phyloP scores from a whole-genome alignment of 2,113 vertebrate genomes.

The Mesocricetus auratus region DNA sequence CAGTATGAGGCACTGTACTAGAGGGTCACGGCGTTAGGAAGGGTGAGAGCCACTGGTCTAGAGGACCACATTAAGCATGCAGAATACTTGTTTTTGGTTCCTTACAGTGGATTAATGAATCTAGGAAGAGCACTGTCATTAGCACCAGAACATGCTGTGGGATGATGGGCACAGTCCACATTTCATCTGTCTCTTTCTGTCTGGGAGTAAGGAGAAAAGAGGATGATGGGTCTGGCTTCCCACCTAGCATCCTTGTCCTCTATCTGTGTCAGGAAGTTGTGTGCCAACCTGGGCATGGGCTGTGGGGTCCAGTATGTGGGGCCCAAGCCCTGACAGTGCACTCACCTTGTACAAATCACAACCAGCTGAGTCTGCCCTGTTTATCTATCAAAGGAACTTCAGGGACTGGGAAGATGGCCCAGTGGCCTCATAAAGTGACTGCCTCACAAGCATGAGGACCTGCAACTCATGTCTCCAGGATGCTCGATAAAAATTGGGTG shows the following conservation, averaged over 20 bases:
- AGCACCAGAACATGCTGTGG: slow-evolving; percentile 2
- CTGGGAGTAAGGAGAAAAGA: slow-evolving; percentile 3
- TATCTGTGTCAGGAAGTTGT: not conserved
- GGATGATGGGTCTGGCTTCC: not conserved
- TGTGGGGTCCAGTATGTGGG: accelerated
- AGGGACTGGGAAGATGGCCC: not conserved
- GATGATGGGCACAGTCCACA: not conserved
- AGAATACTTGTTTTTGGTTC: slow-evolving; percentile 51
- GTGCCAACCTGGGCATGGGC: accelerated
- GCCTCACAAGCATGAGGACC: not conserved
- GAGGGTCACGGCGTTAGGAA: not conserved
- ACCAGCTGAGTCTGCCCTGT: not conserved
- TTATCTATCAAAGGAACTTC: not conserved
- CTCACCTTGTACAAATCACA: not conserved
- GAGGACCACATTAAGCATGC: slow-evolving; percentile 32
- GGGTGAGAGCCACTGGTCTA: not conserved
- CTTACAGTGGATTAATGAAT: slow-evolving; percentile 63
- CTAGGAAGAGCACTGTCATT: slow-evolving; percentile 57
- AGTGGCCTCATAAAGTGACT: not conserved
- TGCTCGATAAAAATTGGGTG: not conserved
- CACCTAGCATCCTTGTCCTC: not conserved
- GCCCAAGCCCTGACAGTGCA: too few species aligned
- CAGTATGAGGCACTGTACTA: not conserved
- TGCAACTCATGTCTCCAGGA: not conserved
- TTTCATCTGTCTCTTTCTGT: not conserved